Base-by-base conservation (phyloP, 2,888 invertebrate genomes). In the Apeira syringaria region DNA sequence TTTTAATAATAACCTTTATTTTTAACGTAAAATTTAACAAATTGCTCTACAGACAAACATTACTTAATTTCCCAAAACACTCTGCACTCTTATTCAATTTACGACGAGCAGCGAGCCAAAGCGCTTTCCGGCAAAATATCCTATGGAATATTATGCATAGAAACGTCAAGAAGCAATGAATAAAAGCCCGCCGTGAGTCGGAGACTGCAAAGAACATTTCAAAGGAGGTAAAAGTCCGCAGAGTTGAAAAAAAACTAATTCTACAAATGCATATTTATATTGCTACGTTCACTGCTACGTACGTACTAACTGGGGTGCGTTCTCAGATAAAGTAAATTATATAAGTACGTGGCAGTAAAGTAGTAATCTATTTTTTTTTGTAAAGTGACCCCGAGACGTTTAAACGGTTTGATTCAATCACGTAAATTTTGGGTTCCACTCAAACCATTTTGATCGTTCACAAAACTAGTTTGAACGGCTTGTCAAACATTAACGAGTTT, bases 181-280 rank as follows among this genome's bases (percentile, higher is more conserved):
- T 50, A 53, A 50, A 43, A 35, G 39, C 33, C 27, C 27, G 31
- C 27, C 43, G 24, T 20, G 22, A 25, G 15, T 15, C 15, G 11
- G 17, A 27, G 38, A 39, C 38, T 30, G 15, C 25, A 32, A 40
- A 49, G 42, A 53, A 47, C 39, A 54, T 48, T 48, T 53, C 32
- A 42, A 46, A 45, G 40, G 37, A 26, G 28, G 37, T 40, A 27
- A 12, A 15, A 9, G 34, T 15, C 15, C 15, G 15, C 4, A 32
- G 32, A 18, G 24, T 33, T 26, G 47, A 32, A 8, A 35, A 46
- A 53, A 47, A 47, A 52, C 47, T 54, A 53, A 59, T 59, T 54
- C 36, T 40, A 40, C 42, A 48, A 59, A 58, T 56, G 52, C 47
- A 54, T 37, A 37, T n/a, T n/a, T 45, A 50, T 45, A 24, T 8